Base-by-base conservation (phyloP, 2,888 invertebrate species). In the Apotomis turbidana region DNA sequence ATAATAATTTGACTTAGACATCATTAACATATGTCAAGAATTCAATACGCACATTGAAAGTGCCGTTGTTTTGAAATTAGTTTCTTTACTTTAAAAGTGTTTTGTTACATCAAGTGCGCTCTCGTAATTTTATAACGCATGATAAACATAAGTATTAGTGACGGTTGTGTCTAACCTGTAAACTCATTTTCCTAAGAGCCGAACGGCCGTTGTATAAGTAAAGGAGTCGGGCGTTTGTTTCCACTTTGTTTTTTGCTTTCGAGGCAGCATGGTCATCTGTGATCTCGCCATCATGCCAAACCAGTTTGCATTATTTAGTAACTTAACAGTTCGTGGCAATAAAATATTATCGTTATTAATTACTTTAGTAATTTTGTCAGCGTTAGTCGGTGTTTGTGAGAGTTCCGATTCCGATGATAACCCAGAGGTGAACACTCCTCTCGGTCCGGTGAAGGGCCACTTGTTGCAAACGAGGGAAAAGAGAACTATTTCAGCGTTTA, bases 401-500 rank as follows among this genome's bases (percentile, higher is more conserved):
- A 77, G 63, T 8, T 73, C 82, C 69, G 83, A 84, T 8, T 73
- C 82, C 69, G 83, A 84, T 70, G 75, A 74, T 13, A 77, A 77
- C 63, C 90, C 90, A 0, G 72, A 79, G 9, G 90, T 88, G 9
- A 80, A 74, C 10, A 90, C 94, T 0, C 86, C 87, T 63, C 87
- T 94, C 68, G 96, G 96, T 0, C 90, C 91, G 57, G 82, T 95
- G 44, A 84, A 89, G 36, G 96, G 96, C 3, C 90, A 90, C 75
- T 91, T 90, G 74, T 87, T 95, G 87, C 90, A 87, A 74, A 94
- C 94, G 0, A 91, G 95, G 74, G 91, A 85, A 41, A 95, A 95
- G 0, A 91, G 94, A 74, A 88, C 92, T 75, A 93, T 96, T 78
- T 87, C 94, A 0, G 95, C 95, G 0, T 96, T 95, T 80, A 94